A percentile compares a stretch with the other conserved stretches of the same genome.
Evolutionary conservation across 92 coral and sea anemone species (phyloP).

Genomic region (Epizoanthus scotinus): DNA sequence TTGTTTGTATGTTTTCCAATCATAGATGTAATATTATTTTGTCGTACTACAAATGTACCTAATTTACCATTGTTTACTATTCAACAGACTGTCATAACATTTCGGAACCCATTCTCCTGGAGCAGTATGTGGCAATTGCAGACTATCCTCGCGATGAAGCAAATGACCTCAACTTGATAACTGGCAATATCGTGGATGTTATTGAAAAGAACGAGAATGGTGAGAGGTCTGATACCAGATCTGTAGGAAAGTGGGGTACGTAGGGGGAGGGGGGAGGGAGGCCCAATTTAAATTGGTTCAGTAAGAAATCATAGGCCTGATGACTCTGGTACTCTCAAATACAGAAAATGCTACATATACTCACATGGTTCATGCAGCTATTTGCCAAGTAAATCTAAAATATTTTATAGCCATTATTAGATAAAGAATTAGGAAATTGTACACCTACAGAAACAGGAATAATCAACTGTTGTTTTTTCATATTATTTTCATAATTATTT

Average conservation of each 20-base stretch:
- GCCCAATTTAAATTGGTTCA: no score
- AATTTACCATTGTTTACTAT: background rate
- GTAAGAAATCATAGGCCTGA: no score
- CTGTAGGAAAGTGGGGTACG: background rate
- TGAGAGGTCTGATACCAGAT: conserved; percentile 23
- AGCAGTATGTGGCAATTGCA: conserved; percentile 85
- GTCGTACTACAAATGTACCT: background rate
- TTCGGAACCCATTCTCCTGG: conserved; percentile 91
- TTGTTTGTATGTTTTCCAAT: background rate
- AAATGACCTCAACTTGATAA: conserved; percentile 69
- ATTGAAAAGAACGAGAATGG: conserved; percentile 88
- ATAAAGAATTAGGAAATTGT: no score
- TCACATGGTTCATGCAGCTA: no score
- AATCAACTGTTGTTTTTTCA: no score
- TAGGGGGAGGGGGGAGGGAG: no score
- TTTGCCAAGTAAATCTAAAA: no score
- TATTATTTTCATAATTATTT: no score
- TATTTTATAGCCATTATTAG: no score
- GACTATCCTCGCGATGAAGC: conserved; percentile 68
- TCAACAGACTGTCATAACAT: conserved; percentile 52
- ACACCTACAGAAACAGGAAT: no score
- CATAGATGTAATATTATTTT: background rate
- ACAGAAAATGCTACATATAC: no score
- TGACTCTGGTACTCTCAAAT: no score
- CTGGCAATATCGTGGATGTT: conserved; percentile 96